Percentiles rank a stretch among this genome's conserved stretches.
These are phyloP conservation scores for Syngnathus acus DNA, from an alignment of 2,797 vertebrate species.

Conservation along the genomic window DNA sequence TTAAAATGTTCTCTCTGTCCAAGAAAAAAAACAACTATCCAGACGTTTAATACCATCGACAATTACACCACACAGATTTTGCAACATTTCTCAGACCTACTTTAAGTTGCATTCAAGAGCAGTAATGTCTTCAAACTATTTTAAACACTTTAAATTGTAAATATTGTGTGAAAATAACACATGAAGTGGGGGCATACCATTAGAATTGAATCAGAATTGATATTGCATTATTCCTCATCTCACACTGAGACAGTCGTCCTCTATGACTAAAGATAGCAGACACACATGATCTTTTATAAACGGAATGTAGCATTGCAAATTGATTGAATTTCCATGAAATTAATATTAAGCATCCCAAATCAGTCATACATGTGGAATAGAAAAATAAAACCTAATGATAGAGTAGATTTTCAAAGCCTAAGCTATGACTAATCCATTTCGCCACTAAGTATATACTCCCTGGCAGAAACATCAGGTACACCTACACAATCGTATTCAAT, in stretches of 20 bases:
- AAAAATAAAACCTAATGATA: not conserved
- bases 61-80: too few relatives aligned
- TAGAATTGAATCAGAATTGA: not conserved
- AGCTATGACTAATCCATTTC: not conserved
- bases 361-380: not conserved
- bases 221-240: not conserved
- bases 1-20: too few relatives aligned
- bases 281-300: not conserved
- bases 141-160: too few relatives aligned
- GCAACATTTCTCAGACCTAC: too few relatives aligned
- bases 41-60: too few relatives aligned
- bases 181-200: too few relatives aligned
- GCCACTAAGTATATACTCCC: not conserved
- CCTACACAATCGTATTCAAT: not conserved
- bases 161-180: too few relatives aligned
- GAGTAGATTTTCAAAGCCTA: not conserved
- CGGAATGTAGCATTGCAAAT: not conserved
- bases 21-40: too few relatives aligned
- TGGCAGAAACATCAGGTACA: not conserved
- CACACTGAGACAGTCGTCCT: not conserved
- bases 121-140: too few relatives aligned
- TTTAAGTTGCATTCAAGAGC: too few relatives aligned
- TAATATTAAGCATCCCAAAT: not conserved
- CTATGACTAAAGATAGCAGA: not conserved
- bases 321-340: not conserved